Conservation (phyloP, 1,140 invertebrate genomes). For the Neuroterus valhalla region DNA sequence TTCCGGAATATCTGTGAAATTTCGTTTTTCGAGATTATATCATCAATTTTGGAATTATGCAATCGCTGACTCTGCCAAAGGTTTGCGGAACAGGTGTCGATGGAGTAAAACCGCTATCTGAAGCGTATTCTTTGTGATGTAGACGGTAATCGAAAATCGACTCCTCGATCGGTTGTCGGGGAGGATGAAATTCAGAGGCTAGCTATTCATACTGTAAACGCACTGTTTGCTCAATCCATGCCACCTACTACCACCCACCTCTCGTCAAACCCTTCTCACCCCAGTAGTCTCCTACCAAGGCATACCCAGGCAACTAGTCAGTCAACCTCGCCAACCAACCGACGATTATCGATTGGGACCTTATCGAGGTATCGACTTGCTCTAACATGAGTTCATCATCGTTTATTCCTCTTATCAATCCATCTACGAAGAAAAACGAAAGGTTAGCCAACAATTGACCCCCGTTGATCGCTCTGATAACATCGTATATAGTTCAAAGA, state of each 20-base stretch:
- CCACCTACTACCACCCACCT: background rate
- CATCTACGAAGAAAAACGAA: conserved; percentile 2
- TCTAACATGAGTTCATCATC: conserved; percentile 25
- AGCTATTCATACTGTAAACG: conserved; percentile 21
- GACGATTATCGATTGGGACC: conserved; percentile 32
- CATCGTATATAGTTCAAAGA: background rate
- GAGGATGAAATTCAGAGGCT: conserved; percentile 9
- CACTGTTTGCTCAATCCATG: conserved; percentile 34
- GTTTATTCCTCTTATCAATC: conserved; percentile 25
- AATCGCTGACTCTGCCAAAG: background rate
- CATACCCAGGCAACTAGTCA: conserved; percentile 19
- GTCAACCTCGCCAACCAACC: background rate
- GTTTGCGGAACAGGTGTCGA: conserved; percentile 18
- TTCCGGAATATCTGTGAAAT: too few relatives aligned
- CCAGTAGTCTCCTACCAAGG: conserved; percentile 2
- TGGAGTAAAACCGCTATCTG: background rate
- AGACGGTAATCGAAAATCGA: conserved; percentile 24
- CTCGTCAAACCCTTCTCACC: background rate
- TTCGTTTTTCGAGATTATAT: too few relatives aligned
- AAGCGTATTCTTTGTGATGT: conserved; percentile 4
- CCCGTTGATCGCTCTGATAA: conserved; percentile 15
- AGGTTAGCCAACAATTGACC: conserved; percentile 21
- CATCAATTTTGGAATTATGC: too few relatives aligned
- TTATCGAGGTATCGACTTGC: conserved; percentile 33
- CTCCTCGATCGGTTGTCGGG: background rate